Evolutionary conservation across 2,888 invertebrate species (phyloP).

Genomic region (Girardia tigrina): DNA sequence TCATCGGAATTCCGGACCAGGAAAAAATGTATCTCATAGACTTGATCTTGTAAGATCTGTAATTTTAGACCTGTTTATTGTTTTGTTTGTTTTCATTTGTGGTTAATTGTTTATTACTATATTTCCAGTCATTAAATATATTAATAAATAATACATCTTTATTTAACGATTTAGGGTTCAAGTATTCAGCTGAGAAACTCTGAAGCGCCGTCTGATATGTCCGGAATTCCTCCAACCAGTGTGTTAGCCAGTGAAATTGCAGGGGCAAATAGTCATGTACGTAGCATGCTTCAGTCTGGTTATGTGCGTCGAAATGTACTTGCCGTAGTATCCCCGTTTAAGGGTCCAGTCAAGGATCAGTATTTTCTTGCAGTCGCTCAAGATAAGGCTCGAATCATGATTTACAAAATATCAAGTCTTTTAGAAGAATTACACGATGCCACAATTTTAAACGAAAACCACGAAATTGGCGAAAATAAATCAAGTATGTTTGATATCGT

Average conservation of each 20-base stretch:
- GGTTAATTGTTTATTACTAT: no score
- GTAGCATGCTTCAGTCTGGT: background rate
- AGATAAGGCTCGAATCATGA: background rate
- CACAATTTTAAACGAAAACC: background rate
- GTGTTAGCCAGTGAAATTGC: conserved; percentile 1
- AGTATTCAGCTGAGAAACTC: background rate
- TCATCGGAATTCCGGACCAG: background rate
- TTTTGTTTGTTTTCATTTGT: no score
- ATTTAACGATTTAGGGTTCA: background rate
- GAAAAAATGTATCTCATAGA: background rate
- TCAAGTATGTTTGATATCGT: background rate
- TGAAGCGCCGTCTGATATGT: conserved; percentile 1
- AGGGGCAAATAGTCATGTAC: conserved; percentile 7
- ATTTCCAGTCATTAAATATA: no score
- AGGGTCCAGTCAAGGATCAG: background rate
- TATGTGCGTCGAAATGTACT: conserved; percentile 3
- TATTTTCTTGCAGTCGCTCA: background rate
- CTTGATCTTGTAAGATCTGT: conserved; percentile 9
- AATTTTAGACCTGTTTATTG: no score
- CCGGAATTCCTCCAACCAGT: conserved; percentile 6
- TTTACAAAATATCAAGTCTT: background rate
- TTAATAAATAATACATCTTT: no score
- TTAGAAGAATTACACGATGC: conserved; percentile 14
- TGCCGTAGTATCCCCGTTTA: background rate
- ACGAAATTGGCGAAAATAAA: background rate